Percentiles rank a stretch among this genome's conserved stretches.
phyloP scores from a whole-genome alignment of 1,140 invertebrate genomes.

The Drosophila tsacasi region DNA sequence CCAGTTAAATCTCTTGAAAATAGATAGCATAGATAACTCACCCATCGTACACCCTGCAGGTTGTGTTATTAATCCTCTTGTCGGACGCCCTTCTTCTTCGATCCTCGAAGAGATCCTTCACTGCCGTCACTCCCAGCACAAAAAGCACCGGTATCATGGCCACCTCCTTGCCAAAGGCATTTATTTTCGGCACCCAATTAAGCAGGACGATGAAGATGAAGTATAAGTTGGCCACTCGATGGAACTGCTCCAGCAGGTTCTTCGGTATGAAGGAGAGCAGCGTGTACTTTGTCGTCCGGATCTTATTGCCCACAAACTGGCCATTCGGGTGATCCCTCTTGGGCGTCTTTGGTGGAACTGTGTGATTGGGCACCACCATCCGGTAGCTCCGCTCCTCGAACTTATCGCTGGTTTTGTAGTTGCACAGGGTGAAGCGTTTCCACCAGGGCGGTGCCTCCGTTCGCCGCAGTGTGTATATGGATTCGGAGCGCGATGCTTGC shows the following conservation, averaged over 20 bases:
- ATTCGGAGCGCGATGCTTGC: conserved; percentile 91
- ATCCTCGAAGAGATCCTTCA: conserved; percentile 99
- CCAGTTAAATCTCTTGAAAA: neutral
- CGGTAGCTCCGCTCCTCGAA: conserved; percentile 90
- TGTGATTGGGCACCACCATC: conserved; percentile 93
- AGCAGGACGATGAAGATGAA: conserved; percentile 98
- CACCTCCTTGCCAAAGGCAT: conserved; percentile 98
- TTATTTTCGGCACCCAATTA: conserved; percentile 97
- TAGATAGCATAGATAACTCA: conserved; percentile 86
- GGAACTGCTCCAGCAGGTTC: conserved; percentile 99
- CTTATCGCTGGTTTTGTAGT: conserved; percentile 85
- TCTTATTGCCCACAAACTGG: conserved; percentile 91
- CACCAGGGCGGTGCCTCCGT: conserved; percentile 89
- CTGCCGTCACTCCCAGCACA: conserved; percentile 97
- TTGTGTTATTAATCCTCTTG: conserved; percentile 96
- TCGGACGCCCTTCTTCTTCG: conserved; percentile 95
- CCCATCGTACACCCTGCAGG: conserved; percentile 95
- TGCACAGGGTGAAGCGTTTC: conserved; percentile 88
- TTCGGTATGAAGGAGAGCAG: conserved; percentile 97
- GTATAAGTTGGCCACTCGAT: conserved; percentile 98
- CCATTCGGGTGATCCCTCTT: conserved; percentile 94
- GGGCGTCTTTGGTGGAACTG: conserved; percentile 91
- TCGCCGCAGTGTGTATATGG: conserved; percentile 93
- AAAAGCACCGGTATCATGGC: conserved; percentile 97
- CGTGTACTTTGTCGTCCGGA: conserved; percentile 98